phyloP scores from a whole-genome alignment of 2,797 vertebrate genomes.

The Tragelaphus oryx region DNA sequence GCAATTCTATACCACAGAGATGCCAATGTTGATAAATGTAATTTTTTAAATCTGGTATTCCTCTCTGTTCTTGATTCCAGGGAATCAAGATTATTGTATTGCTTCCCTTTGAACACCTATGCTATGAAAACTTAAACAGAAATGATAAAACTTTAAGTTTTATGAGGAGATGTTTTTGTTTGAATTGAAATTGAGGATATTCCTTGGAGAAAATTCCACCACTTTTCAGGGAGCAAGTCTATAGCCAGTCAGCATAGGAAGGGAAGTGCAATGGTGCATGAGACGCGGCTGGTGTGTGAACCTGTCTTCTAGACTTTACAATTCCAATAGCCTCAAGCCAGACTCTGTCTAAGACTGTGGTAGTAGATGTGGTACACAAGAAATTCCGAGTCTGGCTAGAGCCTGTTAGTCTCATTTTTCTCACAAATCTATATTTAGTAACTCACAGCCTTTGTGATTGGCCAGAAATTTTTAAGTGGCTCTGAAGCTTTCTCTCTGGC shows the following conservation, averaged over 20 bases:
- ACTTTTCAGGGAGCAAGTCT: background rate
- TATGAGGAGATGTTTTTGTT: background rate
- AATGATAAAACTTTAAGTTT: background rate
- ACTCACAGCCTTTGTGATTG: background rate
- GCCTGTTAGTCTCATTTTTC: background rate
- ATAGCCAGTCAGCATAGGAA: background rate
- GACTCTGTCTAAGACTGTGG: background rate
- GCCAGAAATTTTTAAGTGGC: background rate
- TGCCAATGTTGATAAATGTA: background rate
- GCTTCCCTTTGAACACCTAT: background rate
- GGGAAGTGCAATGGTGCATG: accelerated
- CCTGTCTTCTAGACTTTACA: background rate
- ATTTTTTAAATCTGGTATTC: background rate
- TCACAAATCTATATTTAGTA: slow-evolving; percentile 24
- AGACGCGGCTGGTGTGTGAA: background rate
- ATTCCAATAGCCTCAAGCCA: background rate
- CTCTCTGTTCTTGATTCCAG: background rate
- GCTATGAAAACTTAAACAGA: background rate
- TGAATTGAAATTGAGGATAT: background rate
- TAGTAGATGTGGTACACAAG: background rate
- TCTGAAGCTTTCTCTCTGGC: background rate
- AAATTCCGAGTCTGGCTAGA: background rate
- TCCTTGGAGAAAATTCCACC: background rate
- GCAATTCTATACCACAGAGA: background rate
- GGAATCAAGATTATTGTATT: background rate